Conservation (phyloP, 2,113 vertebrate genomes). For the Salvelinus sp. region DNA sequence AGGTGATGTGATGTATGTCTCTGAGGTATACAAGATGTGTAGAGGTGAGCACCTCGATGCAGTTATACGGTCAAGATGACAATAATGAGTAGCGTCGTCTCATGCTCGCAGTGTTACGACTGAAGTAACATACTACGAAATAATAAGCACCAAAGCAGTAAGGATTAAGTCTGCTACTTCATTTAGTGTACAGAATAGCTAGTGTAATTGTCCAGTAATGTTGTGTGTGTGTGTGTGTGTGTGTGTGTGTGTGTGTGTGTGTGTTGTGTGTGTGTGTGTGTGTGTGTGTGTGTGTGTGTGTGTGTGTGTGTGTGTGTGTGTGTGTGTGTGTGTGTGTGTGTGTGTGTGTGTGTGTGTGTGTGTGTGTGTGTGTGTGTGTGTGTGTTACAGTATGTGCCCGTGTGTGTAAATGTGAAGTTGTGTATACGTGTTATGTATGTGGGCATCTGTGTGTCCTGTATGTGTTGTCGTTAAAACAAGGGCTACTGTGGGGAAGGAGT, state of each 20-base stretch:
- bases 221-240: neutral
- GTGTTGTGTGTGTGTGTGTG: neutral
- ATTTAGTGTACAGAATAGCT: constrained; percentile 28
- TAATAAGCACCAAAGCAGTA: constrained; percentile 64
- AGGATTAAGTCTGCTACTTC: constrained; percentile 62
- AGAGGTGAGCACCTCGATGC: constrained; percentile 35
- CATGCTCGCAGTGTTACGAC: constrained; percentile 47
- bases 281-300: neutral
- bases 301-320: constrained; percentile 25
- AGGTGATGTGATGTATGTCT: constrained; percentile 13
- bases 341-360: constrained; percentile 30
- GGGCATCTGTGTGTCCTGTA: constrained; percentile 34
- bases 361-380: constrained; percentile 22
- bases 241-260: constrained; percentile 24
- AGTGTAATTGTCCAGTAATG: constrained; percentile 31
- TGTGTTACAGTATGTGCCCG: constrained; percentile 23
- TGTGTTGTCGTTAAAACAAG: constrained; percentile 61
- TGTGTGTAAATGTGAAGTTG: constrained; percentile 20
- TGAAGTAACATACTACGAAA: constrained; percentile 46
- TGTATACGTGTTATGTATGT: neutral
- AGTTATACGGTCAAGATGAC: constrained; percentile 45
- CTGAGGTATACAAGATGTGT: constrained; percentile 17
- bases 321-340: constrained; percentile 15
- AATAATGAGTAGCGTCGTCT: constrained; percentile 54
- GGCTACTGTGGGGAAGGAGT: constrained; percentile 44